phyloP scores from a whole-genome alignment of 2,888 invertebrate species.

The Acanthosepion esculentum region DNA sequence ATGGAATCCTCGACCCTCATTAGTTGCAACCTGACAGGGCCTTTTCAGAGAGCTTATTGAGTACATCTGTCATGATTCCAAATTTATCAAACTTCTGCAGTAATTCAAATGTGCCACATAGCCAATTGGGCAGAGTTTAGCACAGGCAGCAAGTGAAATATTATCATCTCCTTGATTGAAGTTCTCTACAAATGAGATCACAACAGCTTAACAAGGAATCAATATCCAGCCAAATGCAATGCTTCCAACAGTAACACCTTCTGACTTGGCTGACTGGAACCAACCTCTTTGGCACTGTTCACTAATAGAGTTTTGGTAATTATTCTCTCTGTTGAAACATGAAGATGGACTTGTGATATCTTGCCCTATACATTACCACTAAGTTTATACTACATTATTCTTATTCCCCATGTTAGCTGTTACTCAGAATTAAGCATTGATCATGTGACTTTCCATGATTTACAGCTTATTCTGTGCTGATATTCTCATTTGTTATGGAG shows the following conservation, averaged over 20 bases:
- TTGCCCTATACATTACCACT: background rate
- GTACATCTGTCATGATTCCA: background rate
- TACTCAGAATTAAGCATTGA: too few species aligned
- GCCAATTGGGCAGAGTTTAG: background rate
- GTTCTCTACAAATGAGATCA: background rate
- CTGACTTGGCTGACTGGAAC: background rate
- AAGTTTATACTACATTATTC: too few species aligned
- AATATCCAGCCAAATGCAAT: background rate
- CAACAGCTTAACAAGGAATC: background rate
- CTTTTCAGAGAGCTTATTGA: background rate
- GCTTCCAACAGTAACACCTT: background rate
- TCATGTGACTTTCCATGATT: too few species aligned
- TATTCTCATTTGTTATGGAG: too few species aligned
- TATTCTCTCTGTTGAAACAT: background rate
- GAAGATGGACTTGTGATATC: background rate
- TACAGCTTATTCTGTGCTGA: too few species aligned
- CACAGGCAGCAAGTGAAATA: background rate
- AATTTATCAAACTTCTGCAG: background rate
- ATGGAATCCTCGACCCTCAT: background rate
- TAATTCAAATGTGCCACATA: background rate
- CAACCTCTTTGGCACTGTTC: background rate
- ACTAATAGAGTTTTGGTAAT: background rate
- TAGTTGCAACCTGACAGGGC: background rate
- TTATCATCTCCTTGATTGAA: background rate
- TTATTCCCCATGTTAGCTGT: too few species aligned